Conservation (phyloP, 1,140 invertebrate species). For the Agraylea sexmaculata region DNA sequence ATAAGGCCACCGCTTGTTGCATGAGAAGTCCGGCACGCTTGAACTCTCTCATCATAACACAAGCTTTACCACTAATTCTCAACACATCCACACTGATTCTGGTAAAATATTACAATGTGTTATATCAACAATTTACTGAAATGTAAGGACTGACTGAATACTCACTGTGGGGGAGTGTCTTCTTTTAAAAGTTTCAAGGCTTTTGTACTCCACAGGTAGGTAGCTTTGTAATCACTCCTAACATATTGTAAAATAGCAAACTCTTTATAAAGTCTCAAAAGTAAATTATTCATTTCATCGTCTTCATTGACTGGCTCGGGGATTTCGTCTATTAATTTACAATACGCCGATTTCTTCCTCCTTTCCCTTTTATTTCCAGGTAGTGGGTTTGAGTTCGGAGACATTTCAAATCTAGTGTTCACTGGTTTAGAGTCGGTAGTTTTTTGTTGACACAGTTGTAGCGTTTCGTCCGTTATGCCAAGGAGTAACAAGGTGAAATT, state of each 20-base stretch:
- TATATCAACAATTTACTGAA: neutral
- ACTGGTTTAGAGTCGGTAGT: too few relatives aligned
- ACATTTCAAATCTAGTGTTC: too few relatives aligned
- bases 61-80: slow-evolving; percentile 71
- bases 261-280: slow-evolving; percentile 62
- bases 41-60: slow-evolving; percentile 77
- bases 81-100: slow-evolving; percentile 66
- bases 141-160: slow-evolving; percentile 4
- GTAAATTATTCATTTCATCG: slow-evolving; percentile 31
- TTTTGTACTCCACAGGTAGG: slow-evolving; percentile 58
- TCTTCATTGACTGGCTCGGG: slow-evolving; percentile 16
- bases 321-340: slow-evolving; percentile 3
- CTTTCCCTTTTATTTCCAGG: too few relatives aligned
- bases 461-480: slow-evolving; percentile 32
- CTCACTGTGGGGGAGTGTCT: slow-evolving; percentile 42
- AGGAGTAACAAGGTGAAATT: slow-evolving; percentile 45
- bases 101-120: slow-evolving; percentile 11
- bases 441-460: too few relatives aligned
- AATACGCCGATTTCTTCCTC: too few relatives aligned
- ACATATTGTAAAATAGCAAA: slow-evolving; percentile 68
- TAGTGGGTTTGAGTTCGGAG: too few relatives aligned
- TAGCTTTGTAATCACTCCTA: slow-evolving; percentile 70
- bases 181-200: slow-evolving; percentile 55
- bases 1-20: slow-evolving; percentile 63
- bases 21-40: slow-evolving; percentile 66